These are phyloP conservation scores for Drosophila tripunctata DNA, from an alignment of 2,888 invertebrate species.

Conservation along the genomic window DNA sequence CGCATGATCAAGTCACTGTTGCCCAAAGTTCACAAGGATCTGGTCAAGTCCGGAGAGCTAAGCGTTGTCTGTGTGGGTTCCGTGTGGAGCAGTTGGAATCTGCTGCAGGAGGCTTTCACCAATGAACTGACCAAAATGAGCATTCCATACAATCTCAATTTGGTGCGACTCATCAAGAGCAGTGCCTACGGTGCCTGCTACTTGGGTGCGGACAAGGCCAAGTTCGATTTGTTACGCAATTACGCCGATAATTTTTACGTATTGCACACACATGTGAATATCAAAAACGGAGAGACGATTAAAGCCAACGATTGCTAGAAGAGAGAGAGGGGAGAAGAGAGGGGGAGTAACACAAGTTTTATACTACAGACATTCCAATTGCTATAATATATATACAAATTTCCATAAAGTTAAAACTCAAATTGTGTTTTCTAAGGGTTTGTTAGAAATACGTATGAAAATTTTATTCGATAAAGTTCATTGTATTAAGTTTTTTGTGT, in stretches of 20 bases:
- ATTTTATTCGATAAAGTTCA: conserved; percentile 79
- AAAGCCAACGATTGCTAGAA: conserved; percentile 7
- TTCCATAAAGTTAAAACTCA: conserved; percentile 12
- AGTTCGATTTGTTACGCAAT: conserved; percentile 88
- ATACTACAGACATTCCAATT: conserved; percentile 9
- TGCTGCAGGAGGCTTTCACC: conserved; percentile 89
- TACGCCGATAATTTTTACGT: conserved; percentile 89
- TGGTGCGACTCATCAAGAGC: conserved; percentile 89
- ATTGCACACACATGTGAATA: conserved; percentile 85
- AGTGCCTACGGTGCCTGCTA: conserved; percentile 95
- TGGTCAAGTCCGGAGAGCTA: conserved; percentile 84
- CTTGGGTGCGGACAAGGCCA: conserved; percentile 90
- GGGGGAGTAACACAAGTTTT: no score
- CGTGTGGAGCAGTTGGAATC: conserved; percentile 96
- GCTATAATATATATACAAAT: no score
- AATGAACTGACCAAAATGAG: conserved; percentile 85
- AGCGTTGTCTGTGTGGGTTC: conserved; percentile 96
- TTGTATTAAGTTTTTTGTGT: conserved; percentile 65
- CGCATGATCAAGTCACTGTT: conserved; percentile 88
- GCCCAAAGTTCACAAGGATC: conserved; percentile 86
- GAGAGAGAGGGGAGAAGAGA: no score
- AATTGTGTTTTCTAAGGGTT: conserved; percentile 41
- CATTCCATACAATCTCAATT: conserved; percentile 84
- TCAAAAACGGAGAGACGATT: conserved; percentile 37
- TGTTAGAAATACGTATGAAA: conserved; percentile 80